phyloP scores from a whole-genome alignment of 2,113 vertebrate genomes.

The Psilopsiagon aurifrons region DNA sequence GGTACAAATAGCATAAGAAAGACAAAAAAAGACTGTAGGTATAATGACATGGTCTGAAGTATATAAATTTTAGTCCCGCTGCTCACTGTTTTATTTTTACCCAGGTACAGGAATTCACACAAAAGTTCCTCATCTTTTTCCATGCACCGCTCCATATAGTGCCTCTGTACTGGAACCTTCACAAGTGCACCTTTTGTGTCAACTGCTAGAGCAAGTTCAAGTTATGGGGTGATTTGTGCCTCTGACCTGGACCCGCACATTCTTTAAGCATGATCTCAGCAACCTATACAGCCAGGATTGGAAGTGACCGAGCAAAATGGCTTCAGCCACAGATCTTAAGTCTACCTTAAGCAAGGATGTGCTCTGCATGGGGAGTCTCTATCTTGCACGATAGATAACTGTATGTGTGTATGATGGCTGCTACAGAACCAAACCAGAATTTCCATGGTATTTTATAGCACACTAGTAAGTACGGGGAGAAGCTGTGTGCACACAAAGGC shows the following conservation, averaged over 20 bases:
- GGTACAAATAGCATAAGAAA: not conserved
- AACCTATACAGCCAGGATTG: not conserved
- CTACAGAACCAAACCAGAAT: not conserved
- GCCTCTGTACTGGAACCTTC: not conserved
- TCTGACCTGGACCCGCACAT: not conserved
- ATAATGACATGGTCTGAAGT: not conserved
- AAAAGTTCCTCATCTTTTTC: not conserved
- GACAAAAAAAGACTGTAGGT: not conserved
- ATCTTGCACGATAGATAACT: not conserved
- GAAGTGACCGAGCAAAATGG: not conserved
- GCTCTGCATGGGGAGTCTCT: not conserved
- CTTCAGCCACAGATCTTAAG: not conserved
- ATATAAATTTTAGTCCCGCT: not conserved
- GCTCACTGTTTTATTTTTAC: not conserved
- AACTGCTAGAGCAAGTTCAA: not conserved
- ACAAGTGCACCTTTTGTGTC: not conserved
- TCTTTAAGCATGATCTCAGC: not conserved
- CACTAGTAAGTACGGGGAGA: not conserved
- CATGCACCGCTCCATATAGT: not conserved
- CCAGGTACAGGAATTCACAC: not conserved
- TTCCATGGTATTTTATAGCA: not conserved
- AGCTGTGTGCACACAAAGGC: not conserved
- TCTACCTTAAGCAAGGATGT: not conserved
- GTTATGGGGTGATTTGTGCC: not conserved
- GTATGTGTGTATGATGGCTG: accelerated